Evolutionary conservation across 1,140 invertebrate genomes (phyloP), one percentile per base, ranked within the genome.

Genomic region (Eupeodes corollae): DNA sequence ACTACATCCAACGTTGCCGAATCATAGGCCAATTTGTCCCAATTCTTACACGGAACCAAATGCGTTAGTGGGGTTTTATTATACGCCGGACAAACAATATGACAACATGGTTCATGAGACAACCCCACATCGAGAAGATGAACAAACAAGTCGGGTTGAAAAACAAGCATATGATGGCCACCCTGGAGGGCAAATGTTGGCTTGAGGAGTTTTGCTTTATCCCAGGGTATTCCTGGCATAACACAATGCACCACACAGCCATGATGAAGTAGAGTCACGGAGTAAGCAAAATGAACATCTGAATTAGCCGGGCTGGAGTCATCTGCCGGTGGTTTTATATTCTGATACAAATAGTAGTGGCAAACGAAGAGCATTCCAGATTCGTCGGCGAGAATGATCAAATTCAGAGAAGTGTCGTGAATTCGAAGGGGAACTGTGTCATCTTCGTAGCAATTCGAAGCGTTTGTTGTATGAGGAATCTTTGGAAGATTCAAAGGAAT

Each of bases 331-430:
- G 75, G 76, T 63, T 81, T 74, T 42, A 75, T 70, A 45, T 80
- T 80, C 65, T 87, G 82, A 60, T 88, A 90, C 1, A 89, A 69
- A 56, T 89, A 90, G 69, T 90, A 84, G 70, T 89, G 86, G 56
- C 86, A 88, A 39, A 90, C 80, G 54, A 84, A 87, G 15, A 88
- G 78, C 57, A 85, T 73, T 46, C 86, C 86, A 8, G 70, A 68
- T 49, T 77, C 77, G 59, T 82, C 77, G 19, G 83, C 82, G 38
- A 88, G 71, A 39, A 89, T 84, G 53, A 84, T 79, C 9, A 89
- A 71, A 72, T 89, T 85, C 19, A 89, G 67, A 9, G 83, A 83
- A 61, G 83, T 85, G 63, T 89, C 84, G 59, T 88, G 84, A 18
- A 88, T 79, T 44, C 83, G 72, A 35, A 88, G 66, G 2, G 85